These are phyloP conservation scores for Psittacula cyanocephala DNA, from an alignment of 2,113 vertebrate genomes.

Conservation along the genomic window DNA sequence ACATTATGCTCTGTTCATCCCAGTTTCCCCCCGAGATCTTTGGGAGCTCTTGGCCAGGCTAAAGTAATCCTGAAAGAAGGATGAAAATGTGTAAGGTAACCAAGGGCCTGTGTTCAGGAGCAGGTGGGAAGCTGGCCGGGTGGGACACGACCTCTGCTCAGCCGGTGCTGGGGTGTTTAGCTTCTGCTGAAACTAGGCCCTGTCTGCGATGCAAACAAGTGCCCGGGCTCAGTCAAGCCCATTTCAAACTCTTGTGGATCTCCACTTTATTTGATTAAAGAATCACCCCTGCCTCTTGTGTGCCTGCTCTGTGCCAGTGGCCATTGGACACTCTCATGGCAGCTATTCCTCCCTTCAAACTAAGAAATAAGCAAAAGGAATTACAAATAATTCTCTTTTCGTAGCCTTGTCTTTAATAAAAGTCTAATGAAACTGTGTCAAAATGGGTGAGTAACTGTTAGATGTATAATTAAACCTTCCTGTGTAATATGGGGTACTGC, in stretches of 20 bases:
- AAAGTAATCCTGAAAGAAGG: not conserved
- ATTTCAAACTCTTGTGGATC: not conserved
- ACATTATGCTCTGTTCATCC: not conserved
- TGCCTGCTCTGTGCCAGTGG: not conserved
- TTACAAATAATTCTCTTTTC: constrained; percentile 47
- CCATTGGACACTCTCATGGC: not conserved
- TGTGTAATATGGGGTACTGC: constrained; percentile 24
- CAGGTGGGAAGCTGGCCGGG: not conserved
- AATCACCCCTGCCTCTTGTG: fast-evolving
- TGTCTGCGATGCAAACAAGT: not conserved
- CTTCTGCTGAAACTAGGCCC: not conserved
- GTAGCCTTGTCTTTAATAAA: constrained; percentile 56
- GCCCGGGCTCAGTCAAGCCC: not conserved
- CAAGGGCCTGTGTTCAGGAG: not conserved
- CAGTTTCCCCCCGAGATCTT: not conserved
- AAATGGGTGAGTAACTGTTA: constrained; percentile 57
- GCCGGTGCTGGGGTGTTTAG: not conserved
- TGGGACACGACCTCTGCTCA: not conserved
- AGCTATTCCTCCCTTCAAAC: not conserved
- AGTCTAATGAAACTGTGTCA: constrained; percentile 60
- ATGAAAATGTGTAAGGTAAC: not conserved
- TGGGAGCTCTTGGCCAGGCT: not conserved
- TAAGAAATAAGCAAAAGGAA: constrained; percentile 1
- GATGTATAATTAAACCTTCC: constrained; percentile 71
- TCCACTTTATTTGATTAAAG: not conserved